Evolutionary conservation across 1,140 invertebrate species (phyloP), one percentile per base, ranked within the genome.

Genomic region (Tribolium madens): DNA sequence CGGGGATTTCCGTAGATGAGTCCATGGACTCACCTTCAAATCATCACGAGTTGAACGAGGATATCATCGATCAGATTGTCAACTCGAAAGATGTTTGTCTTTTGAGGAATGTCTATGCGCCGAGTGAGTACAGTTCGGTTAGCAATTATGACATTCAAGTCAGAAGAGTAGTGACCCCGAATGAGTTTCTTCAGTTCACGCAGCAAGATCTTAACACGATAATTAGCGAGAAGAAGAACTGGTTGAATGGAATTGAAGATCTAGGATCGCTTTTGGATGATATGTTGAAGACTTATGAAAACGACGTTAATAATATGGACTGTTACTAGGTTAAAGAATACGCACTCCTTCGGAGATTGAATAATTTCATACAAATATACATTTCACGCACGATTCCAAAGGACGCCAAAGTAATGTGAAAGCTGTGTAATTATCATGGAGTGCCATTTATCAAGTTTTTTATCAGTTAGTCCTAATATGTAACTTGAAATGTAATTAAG

Each of bases 261-360:
- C 90, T 93, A 46, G 85, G 88, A 7, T 91, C 90, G 1, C 84
- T 92, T 1, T 81, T 93, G 12, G 90, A 93, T 79, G 92, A 93
- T 82, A 92, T 93, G 79, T 81, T 92, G 13, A 86, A 87, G 36
- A 85, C 88, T n/a, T 87, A 90, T 79, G 83, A 88, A 47, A 83
- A 84, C n/a, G 84, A 85, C 64, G 81, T 89, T 5, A 90, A 91
- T 81, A 84, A 84, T 42, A 90, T 91, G 86, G 91, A 92, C 84
- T 92, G 91, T 83, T 92, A 92, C 83, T 92, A 81, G 86, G 77
- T 60, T 42, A 0, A 26, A 42, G 36, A 1, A 31, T 31, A 42
- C 7, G 36, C 36, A 42, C 36, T 42, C 36, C 36, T 0, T 0
- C 1, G n/a, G 7, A 42, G 9, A 42, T 42, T 42, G 21, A 26